Base-by-base conservation (phyloP, 2,888 invertebrate genomes). In the Shargacucullia verbasci region DNA sequence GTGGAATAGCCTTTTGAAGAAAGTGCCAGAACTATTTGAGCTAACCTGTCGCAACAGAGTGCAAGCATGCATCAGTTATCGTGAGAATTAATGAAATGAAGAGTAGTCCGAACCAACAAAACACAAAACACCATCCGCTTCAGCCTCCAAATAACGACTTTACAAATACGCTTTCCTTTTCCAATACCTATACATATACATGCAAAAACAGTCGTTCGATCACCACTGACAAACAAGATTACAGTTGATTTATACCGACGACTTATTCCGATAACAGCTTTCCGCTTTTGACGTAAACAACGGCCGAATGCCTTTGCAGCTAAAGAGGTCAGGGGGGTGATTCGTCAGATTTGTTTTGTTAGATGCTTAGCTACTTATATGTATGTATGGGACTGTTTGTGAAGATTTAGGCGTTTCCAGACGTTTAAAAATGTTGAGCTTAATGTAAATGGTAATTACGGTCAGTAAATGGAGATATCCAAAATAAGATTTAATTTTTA, bases 261-360 rank as follows among this genome's bases (percentile, higher is more conserved):
- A 85, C 85, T 84, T 84, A 83, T 85, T 80, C 84, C 83, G 87
- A 87, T 88, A 88, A 83, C 87, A 86, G 84, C 83, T 81, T 87
- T 84, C 77, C 83, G 81, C 80, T 83, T 84, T 83, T 82, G 79
- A 84, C 78, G 88, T 87, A 89, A 89, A 89, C 89, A 89, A 86
- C 83, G 72, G 76, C 63, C 70, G 74, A 83, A 85, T 81, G 79
- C 66, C 46, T 67, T 58, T 39, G 60, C 35, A 40, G 35, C 35
- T 35, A 77, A 68, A 65, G 76, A 76, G 80, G 80, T 79, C 79
- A 82, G 64, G 33, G 37, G 20, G 49, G 64, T 64, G 62, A 74
- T 77, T 57, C 69, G 69, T 75, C 74, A 66, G 69, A 60, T 47
- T 40, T 67, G 60, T 70, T 75, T 75, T 59, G 67, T 65, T 61